Percentiles rank a stretch among this genome's conserved stretches.
Evolutionary conservation across 2,888 invertebrate species (phyloP).

Genomic region (Rotaria magnacalcarata): DNA sequence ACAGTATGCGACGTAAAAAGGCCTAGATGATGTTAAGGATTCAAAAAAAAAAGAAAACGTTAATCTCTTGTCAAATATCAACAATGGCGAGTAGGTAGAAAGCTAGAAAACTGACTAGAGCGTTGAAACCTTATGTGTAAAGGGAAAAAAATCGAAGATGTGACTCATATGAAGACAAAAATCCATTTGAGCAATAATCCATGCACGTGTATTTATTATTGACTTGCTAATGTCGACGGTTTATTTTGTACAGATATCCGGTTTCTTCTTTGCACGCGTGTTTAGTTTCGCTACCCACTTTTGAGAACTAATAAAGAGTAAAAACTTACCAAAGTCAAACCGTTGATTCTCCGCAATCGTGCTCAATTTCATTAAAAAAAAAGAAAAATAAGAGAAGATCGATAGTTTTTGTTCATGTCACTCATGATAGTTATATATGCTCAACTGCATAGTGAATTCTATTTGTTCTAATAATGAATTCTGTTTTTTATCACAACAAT

Average conservation of each 20-base stretch:
- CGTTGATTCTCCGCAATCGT: background rate
- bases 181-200: background rate
- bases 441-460: background rate
- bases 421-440: background rate
- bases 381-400: background rate
- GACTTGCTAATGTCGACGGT: background rate
- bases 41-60: background rate
- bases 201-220: background rate
- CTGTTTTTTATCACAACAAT: background rate
- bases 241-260: background rate
- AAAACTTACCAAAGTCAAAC: background rate
- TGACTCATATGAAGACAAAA: background rate
- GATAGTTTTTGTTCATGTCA: background rate
- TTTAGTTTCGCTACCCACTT: background rate
- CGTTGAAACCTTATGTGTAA: background rate
- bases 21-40: background rate
- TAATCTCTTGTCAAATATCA: constrained; percentile 23
- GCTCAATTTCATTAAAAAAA: background rate
- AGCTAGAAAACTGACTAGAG: constrained; percentile 13
- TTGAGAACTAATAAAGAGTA: background rate
- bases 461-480: constrained; percentile 24
- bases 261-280: background rate
- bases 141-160: background rate
- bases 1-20: background rate
- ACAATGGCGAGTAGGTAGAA: background rate